Evolutionary conservation across 2,797 vertebrate species (phyloP).

Genomic region (Xerus rutilus): DNA sequence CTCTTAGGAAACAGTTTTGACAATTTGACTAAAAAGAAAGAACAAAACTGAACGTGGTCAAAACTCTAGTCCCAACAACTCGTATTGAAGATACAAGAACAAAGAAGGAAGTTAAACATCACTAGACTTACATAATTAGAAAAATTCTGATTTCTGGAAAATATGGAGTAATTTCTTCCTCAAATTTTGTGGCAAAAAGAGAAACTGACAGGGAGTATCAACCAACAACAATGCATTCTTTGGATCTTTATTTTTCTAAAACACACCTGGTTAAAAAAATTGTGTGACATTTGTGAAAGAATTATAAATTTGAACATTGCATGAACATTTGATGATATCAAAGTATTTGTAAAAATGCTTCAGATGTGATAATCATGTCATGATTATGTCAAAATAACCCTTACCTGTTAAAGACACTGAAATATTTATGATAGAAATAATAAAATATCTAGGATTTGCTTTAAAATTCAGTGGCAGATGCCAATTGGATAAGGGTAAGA

Average conservation of each 20-base stretch:
- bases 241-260: background rate
- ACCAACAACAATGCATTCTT: background rate
- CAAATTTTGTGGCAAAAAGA: background rate
- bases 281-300: background rate
- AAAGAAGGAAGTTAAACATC: background rate
- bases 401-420: slow-evolving; percentile 1
- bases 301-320: background rate
- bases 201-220: background rate
- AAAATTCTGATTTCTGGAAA: slow-evolving; percentile 5
- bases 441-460: background rate
- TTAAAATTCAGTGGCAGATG: background rate
- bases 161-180: background rate
- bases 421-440: background rate
- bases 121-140: background rate
- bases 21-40: background rate
- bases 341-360: background rate
- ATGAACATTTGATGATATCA: background rate
- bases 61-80: background rate
- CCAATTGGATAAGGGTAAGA: background rate
- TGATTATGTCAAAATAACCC: background rate
- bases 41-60: background rate
- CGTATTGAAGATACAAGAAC: background rate
- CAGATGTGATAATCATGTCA: background rate
- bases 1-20: background rate
- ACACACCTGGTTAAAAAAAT: background rate